Evolutionary conservation across 2,888 invertebrate species (phyloP), one percentile per base, ranked within the genome.

Genomic region (Bombyx huttoni): DNA sequence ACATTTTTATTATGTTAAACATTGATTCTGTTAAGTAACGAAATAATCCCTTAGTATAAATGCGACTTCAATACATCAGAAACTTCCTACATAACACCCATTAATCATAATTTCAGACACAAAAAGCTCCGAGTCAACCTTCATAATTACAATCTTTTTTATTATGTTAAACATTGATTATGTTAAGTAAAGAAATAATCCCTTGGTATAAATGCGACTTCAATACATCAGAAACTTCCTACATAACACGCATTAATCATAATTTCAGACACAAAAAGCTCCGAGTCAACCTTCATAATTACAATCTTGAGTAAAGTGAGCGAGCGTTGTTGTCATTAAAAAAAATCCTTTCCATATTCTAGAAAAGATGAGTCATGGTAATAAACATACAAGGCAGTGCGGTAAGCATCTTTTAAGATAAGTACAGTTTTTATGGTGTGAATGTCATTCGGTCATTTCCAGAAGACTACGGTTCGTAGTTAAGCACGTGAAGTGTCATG

Each of bases 341-440:
- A 52, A 40, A 40, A 52, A 49, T 52, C 52, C 50, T 52, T 40
- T 34, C 48, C 50, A 50, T 52, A 56, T 55, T 52, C 55, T 52
- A 58, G 61, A 64, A 57, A 61, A 65, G 71, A 73, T 73, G 77
- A 76, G 68, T 76, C 74, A 78, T 55, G 58, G 63, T 49, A 62
- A 60, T 68, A 67, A 68, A 67, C 62, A 50, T 50, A 49, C 50
- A 52, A 50, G 50, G 47, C 47, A 45, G 40, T 47, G 34, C 47
- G 49, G 52, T 50, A 50, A 50, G 45, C 52, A 52, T 52, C 47
- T 58, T 59, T 59, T 50, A 53, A 57, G 58, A 59, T 65, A 70
- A 69, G 63, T 68, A 73, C 72, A 64, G 74, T 73, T 76, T 72
- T 69, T 78, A 79, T 72, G 73, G 74, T 80, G 77, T 68, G 80